phyloP scores from a whole-genome alignment of 2,888 invertebrate species.

The Drosophila peninsularis region DNA sequence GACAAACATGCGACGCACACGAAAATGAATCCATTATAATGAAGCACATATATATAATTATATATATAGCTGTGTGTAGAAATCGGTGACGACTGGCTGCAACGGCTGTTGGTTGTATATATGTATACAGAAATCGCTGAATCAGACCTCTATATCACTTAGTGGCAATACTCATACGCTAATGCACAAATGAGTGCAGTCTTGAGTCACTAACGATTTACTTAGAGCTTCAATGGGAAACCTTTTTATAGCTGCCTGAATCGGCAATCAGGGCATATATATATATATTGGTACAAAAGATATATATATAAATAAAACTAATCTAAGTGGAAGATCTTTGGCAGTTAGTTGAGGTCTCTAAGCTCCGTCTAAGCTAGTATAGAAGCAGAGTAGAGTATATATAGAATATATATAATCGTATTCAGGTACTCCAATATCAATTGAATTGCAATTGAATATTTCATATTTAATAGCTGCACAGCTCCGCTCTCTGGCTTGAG shows the following conservation, averaged over 20 bases:
- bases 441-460: background rate
- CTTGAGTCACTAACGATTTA: background rate
- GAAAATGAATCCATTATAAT: background rate
- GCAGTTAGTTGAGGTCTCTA: too few relatives aligned
- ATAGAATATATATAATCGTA: too few relatives aligned
- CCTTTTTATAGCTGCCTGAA: background rate
- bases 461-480: background rate
- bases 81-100: background rate
- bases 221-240: background rate
- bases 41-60: background rate
- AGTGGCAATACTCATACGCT: background rate
- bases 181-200: background rate
- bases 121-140: background rate
- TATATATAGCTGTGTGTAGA: background rate
- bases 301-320: too few relatives aligned
- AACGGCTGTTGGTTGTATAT: background rate
- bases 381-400: too few relatives aligned
- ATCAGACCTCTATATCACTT: background rate
- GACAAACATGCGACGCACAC: background rate
- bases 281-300: too few relatives aligned
- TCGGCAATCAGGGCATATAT: too few relatives aligned
- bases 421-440: background rate
- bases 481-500: background rate
- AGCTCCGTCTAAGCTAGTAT: too few relatives aligned
- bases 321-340: too few relatives aligned